Evolutionary conservation across 92 coral and sea anemone species (phyloP).

Genomic region (Zoanthus sansibaricus): DNA sequence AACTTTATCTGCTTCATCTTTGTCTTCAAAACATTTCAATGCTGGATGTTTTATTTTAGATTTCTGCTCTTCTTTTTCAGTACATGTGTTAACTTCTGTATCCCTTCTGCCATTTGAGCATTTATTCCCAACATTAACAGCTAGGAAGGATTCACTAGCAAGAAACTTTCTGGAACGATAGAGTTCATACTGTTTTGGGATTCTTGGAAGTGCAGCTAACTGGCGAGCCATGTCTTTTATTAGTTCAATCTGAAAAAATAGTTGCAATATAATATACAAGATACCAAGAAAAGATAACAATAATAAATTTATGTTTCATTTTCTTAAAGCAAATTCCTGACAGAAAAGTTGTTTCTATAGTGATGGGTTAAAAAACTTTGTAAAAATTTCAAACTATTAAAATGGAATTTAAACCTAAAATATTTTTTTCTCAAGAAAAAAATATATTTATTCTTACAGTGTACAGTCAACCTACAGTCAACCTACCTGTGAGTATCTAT

Average conservation of each 20-base stretch:
- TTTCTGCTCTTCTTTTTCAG: background rate
- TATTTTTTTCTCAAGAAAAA: no score
- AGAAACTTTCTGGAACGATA: constrained; percentile 77
- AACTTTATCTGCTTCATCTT: background rate
- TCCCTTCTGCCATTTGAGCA: constrained; percentile 53
- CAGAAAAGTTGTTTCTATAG: background rate
- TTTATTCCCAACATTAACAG: constrained; percentile 36
- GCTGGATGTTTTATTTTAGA: constrained; percentile 18
- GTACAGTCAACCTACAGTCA: no score
- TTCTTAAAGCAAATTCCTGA: background rate
- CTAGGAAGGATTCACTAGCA: constrained; percentile 62
- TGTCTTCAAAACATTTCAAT: constrained; percentile 15
- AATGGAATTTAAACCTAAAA: no score
- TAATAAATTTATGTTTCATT: background rate
- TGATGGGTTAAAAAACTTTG: background rate
- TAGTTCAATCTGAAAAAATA: constrained; percentile 67
- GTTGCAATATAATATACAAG: background rate
- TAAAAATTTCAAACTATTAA: background rate
- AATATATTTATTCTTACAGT: no score
- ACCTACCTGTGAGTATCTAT: no score
- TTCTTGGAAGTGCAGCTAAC: constrained; percentile 93
- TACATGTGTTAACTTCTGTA: background rate
- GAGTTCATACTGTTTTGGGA: constrained; percentile 76
- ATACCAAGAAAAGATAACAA: background rate
- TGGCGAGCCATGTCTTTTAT: constrained; percentile 99